Evolutionary conservation across 1,140 invertebrate species (phyloP), one percentile per base, ranked within the genome.

Genomic region (Globodera ellingtonae): DNA sequence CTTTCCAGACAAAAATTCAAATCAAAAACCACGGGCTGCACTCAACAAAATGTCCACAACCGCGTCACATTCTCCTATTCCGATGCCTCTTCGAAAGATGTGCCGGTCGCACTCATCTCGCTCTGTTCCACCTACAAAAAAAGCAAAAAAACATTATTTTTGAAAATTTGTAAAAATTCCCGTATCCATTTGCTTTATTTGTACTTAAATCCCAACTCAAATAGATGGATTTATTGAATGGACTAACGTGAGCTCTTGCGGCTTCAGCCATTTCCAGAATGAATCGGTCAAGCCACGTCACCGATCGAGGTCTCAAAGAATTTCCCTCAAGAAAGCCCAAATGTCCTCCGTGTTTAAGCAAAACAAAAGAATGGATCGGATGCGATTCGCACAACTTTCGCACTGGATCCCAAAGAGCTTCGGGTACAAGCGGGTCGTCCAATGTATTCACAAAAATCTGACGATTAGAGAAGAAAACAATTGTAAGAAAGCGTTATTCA

Each of bases 271-370:
- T 87, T 78, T 91, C 81, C 10, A 95, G 92, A 7, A 96, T 90
- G 2, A 94, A 92, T 70, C 94, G 92, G 90, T 96, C 95, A 67
- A 96, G 89, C 95, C 95, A 97, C 24, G 94, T 95, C 44, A 95
- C 93, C 1, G 94, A 93, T 85, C 94, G 94, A 0, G 95, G 95
- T 87, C 94, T 94, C 0, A 95, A 83, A 13, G 94, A 94, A 24
- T 44, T 44, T 7, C 94, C 94, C 90, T 96, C 95, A 89, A 95
- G 95, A 89, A 95, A 96, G 50, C 95, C 95, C 79, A 97, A 90
- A 90, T 97, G 95, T 9, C 95, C 95, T 7, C 95, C 95, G 89
- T 96, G 94, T 21, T 94, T 93, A 5, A 95, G 90, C 87, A 94
- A 93, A 46, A 95, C 91, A 84, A 94, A 95, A 75, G 94, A 90